Evolutionary conservation across 2,113 vertebrate genomes (phyloP).

Genomic region (Syngnathus floridae): DNA sequence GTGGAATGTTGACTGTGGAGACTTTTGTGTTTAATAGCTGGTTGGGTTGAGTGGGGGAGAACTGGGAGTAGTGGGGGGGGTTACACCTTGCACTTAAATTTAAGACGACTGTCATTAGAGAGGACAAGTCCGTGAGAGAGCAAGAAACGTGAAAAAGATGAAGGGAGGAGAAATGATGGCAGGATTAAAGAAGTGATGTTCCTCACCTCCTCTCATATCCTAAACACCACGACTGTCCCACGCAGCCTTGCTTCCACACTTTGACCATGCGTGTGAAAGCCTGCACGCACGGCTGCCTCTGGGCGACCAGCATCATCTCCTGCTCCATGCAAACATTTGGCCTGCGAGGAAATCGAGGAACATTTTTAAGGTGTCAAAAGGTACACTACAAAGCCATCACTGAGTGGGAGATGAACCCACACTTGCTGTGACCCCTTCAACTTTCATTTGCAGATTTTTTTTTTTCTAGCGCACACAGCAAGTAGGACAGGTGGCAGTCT

Average conservation of each 20-base stretch:
- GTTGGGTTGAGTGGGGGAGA: not conserved
- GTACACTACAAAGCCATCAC: too few species aligned
- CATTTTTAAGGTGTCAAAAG: too few species aligned
- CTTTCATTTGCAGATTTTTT: not conserved
- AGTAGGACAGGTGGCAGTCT: not conserved
- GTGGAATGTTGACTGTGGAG: constrained; percentile 39
- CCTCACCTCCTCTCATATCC: constrained; percentile 82
- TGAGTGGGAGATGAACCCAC: too few species aligned
- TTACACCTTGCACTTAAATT: constrained; percentile 55
- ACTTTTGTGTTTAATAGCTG: constrained; percentile 30
- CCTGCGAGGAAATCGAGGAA: constrained; percentile 62
- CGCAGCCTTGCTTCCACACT: constrained; percentile 82
- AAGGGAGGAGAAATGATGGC: constrained; percentile 8
- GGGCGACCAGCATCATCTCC: constrained; percentile 77
- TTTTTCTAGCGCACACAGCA: not conserved
- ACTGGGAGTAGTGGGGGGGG: constrained; percentile 9
- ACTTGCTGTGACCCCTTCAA: not conserved
- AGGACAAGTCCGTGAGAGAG: constrained; percentile 22
- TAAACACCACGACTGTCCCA: constrained; percentile 75
- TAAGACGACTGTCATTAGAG: constrained; percentile 43
- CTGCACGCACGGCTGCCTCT: constrained; percentile 78
- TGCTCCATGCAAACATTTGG: constrained; percentile 80
- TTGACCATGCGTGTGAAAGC: constrained; percentile 73
- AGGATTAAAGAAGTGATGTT: not conserved
- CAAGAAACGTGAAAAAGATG: constrained; percentile 24